Evolutionary conservation across 2,888 invertebrate species (phyloP).

Genomic region (Calameuta pallipes): DNA sequence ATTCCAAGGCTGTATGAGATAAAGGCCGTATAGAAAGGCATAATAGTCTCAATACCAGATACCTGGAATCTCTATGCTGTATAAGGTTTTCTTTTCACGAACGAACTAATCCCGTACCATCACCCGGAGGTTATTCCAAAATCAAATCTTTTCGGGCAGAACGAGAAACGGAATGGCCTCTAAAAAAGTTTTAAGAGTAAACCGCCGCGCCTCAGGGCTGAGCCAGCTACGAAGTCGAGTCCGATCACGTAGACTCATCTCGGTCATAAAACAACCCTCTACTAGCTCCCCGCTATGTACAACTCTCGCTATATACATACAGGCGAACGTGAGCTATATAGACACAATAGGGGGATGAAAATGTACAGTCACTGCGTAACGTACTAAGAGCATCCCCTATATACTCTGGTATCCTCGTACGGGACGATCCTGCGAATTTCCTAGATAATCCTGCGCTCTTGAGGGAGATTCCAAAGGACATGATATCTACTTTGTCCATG

Average conservation of each 20-base stretch:
- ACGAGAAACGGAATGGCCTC: slow-evolving; percentile 35
- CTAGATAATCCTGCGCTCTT: background rate
- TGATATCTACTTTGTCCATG: background rate
- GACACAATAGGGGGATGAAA: background rate
- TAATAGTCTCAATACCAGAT: background rate
- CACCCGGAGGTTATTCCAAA: slow-evolving; percentile 14
- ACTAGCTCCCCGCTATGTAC: slow-evolving; percentile 5
- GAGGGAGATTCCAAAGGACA: background rate
- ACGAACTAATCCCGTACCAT: background rate
- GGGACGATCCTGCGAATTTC: background rate
- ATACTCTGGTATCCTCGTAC: background rate
- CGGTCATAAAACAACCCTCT: slow-evolving; percentile 42
- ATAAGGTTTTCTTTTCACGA: background rate
- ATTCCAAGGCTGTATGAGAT: background rate
- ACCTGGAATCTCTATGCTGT: background rate
- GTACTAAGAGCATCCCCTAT: background rate
- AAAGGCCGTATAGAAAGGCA: background rate
- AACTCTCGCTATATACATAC: background rate
- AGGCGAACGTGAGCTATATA: background rate
- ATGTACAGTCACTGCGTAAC: background rate
- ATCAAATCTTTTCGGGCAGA: slow-evolving; percentile 31
- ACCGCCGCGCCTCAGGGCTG: slow-evolving; percentile 18
- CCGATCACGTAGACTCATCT: slow-evolving; percentile 64
- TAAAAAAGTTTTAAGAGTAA: slow-evolving; percentile 47
- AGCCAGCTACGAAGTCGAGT: slow-evolving; percentile 32